A percentile compares a stretch with the other conserved stretches of the same genome.
phyloP scores from a whole-genome alignment of 2,113 vertebrate species.

The Scalopus aquaticus region DNA sequence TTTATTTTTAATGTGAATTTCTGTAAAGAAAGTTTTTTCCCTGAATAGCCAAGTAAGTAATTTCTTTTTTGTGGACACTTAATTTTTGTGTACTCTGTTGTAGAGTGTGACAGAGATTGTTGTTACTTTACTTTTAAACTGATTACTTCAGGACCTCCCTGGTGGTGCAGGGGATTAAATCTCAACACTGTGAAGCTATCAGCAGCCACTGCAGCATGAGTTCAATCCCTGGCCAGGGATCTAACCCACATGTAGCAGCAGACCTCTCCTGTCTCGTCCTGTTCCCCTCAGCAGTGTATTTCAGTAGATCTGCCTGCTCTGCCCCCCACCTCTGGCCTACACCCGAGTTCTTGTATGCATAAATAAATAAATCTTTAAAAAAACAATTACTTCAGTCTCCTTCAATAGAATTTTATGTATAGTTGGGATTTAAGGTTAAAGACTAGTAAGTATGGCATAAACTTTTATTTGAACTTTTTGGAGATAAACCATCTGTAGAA shows the following conservation, averaged over 20 bases:
- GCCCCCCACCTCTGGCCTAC: no score
- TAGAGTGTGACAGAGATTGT: constrained; percentile 11
- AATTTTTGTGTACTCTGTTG: background rate
- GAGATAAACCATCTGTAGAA: constrained; percentile 16
- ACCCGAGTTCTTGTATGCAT: no score
- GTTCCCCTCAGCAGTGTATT: no score
- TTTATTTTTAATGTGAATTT: background rate
- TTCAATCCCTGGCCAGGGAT: no score
- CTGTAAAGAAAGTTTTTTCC: constrained; percentile 22
- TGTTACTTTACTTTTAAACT: constrained; percentile 24
- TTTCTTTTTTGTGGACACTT: constrained; percentile 2
- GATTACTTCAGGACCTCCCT: background rate
- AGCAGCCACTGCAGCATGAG: no score
- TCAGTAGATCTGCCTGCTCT: no score
- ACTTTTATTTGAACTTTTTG: constrained; percentile 9
- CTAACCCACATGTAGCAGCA: no score
- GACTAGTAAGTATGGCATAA: background rate
- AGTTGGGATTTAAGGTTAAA: background rate
- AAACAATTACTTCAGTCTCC: constrained; percentile 24
- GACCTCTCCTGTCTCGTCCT: no score
- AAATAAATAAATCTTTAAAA: background rate
- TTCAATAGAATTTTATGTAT: constrained; percentile 8
- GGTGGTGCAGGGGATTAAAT: no score
- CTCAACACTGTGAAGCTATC: no score
- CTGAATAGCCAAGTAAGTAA: background rate